phyloP scores from a whole-genome alignment of 2,113 vertebrate species.

The Mionectes macconnelli region DNA sequence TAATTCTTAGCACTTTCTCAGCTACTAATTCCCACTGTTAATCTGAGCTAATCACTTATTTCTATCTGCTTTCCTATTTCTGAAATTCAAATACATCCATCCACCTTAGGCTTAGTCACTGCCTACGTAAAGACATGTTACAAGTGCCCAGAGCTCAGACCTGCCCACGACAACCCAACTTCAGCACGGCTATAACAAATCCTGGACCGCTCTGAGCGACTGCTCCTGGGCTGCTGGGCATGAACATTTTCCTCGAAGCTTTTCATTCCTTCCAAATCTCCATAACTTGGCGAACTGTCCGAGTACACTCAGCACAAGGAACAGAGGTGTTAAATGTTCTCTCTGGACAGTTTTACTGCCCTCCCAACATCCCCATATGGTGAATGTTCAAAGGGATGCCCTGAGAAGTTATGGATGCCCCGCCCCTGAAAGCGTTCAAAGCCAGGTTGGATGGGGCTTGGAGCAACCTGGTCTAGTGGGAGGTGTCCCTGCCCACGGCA shows the following conservation, averaged over 20 bases:
- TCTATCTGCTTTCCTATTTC: neutral
- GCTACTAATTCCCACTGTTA: neutral
- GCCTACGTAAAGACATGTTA: neutral
- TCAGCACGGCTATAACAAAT: neutral
- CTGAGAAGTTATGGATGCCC: neutral
- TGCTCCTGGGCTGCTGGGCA: neutral
- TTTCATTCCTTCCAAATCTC: neutral
- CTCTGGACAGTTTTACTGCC: neutral
- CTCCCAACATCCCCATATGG: neutral
- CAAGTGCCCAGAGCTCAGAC: neutral
- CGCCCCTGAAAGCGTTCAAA: neutral
- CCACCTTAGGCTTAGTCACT: neutral
- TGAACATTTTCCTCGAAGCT: neutral
- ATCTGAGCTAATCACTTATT: neutral
- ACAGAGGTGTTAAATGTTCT: neutral
- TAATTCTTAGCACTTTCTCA: slow-evolving; percentile 1
- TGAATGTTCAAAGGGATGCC: neutral
- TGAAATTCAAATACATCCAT: neutral
- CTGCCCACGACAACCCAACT: neutral
- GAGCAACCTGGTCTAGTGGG: neutral
- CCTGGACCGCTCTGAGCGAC: neutral
- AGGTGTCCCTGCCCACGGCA: neutral
- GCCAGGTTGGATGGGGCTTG: neutral
- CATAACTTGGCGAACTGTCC: neutral
- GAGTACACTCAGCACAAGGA: neutral